Conservation (phyloP, 2,888 invertebrate genomes). For the Drosophila formosana region DNA sequence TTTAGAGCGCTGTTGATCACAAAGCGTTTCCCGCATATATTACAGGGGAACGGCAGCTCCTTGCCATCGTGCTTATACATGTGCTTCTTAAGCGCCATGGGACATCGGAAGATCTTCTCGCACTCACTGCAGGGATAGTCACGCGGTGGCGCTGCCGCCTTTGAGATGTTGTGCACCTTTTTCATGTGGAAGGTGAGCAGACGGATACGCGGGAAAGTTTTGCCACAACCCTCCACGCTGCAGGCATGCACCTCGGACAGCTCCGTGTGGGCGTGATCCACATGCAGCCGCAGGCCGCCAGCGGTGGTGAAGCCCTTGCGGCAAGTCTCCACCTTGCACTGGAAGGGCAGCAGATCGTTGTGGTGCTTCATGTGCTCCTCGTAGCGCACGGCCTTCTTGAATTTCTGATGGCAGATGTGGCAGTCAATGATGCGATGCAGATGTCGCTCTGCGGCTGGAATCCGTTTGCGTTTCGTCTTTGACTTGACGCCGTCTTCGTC, state of each 20-base stretch:
- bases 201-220: slow-evolving; percentile 79
- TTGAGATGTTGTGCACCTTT: slow-evolving; percentile 76
- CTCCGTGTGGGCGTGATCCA: slow-evolving; percentile 82
- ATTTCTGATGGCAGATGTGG: slow-evolving; percentile 82
- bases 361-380: slow-evolving; percentile 83
- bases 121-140: slow-evolving; percentile 82
- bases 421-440: slow-evolving; percentile 80
- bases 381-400: slow-evolving; percentile 80
- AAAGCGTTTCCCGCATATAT: slow-evolving; percentile 83
- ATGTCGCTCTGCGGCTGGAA: slow-evolving; percentile 72
- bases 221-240: slow-evolving; percentile 79
- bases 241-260: slow-evolving; percentile 77
- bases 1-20: slow-evolving; percentile 83
- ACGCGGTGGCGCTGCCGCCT: slow-evolving; percentile 74
- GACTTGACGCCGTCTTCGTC: slow-evolving; percentile 51
- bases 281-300: slow-evolving; percentile 77
- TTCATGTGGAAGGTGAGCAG: slow-evolving; percentile 81
- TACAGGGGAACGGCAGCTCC: slow-evolving; percentile 82
- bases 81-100: slow-evolving; percentile 83
- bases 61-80: slow-evolving; percentile 83
- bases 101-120: slow-evolving; percentile 82
- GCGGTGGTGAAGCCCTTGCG: slow-evolving; percentile 82
- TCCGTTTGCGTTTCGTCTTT: slow-evolving; percentile 63
- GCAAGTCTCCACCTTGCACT: slow-evolving; percentile 80
- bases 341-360: slow-evolving; percentile 81